Evolutionary conservation across 2,888 invertebrate species (phyloP), one percentile per base, ranked within the genome.

Genomic region (Drosophila austrosaltans): DNA sequence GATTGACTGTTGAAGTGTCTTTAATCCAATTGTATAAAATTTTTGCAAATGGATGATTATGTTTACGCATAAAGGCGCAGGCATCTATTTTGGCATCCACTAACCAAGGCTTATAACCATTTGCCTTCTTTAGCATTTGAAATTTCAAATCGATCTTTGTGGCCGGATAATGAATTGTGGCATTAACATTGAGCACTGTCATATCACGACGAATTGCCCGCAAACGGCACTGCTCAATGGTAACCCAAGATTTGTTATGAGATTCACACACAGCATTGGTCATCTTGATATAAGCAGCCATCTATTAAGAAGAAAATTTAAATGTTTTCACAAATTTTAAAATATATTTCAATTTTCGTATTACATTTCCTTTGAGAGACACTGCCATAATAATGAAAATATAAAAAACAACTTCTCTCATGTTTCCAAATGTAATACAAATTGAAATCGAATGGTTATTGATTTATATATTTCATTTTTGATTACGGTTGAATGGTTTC

Each of bases 241-340:
- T 42, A 1, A 68, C 56, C 67, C 63, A 70, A 1, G 76, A 65
- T 40, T 66, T 32, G 12, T 80, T 75, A 0, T 2, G 10, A 1
- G 67, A 42, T 10, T 73, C 76, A 10, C 78, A 80, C 0, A 71
- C 16, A 0, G 28, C 54, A 53, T 78, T 81, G 12, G 78, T 79
- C 28, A 79, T 8, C 42, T 79, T 79, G 2, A 30, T 39, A 3
- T 8, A 6, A 6, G 39, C 2, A 16, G 39, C 39, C 39, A 1
- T 22, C 57, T 57, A 8, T 36, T 36, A 2, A 25, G 3, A 3
- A 1, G n/a, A 40, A 20, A 3, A 3, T 3, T 32, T 10, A 10
- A 36, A 36, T 10, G 1, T 36, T 8, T 36, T 36, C 2, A 8
- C 4, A 3, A 25, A 3, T 48, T 10, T 1, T n/a, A 36, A 6